phyloP scores from a whole-genome alignment of 1,140 invertebrate species.

The Hypsibius dujardini region DNA sequence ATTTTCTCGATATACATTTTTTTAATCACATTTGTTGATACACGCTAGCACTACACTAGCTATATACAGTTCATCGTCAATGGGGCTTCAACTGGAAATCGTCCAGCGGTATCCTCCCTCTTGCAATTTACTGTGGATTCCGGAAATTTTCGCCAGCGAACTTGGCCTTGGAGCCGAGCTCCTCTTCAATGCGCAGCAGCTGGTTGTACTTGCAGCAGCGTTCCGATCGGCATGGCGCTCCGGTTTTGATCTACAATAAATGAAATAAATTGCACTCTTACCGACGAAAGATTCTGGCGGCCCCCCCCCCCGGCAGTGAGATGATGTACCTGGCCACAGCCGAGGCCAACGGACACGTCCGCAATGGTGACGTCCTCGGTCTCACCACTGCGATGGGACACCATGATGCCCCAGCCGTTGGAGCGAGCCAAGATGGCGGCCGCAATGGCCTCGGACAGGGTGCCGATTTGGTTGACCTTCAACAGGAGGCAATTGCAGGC shows the following conservation, averaged over 20 bases:
- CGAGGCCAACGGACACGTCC: conserved; percentile 24
- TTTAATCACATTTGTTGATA: too few species aligned
- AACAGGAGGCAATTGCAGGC: conserved; percentile 10
- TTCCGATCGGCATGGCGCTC: conserved; percentile 41
- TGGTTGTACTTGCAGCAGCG: conserved; percentile 43
- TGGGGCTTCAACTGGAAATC: too few species aligned
- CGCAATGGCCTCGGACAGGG: conserved; percentile 10
- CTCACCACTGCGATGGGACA: conserved; percentile 23
- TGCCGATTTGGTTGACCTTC: conserved; percentile 13
- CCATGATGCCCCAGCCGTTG: conserved; percentile 13
- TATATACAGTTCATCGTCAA: too few species aligned
- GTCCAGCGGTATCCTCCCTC: too few species aligned
- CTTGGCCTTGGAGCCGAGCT: conserved; percentile 36
- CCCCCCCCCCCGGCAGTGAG: too few species aligned
- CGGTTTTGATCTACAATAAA: conserved; percentile 38
- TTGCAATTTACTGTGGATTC: not conserved
- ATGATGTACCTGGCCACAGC: conserved; percentile 18
- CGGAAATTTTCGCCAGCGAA: conserved; percentile 33
- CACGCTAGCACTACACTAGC: too few species aligned
- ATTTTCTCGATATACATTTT: too few species aligned
- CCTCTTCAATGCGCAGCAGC: conserved; percentile 41
- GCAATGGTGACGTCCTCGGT: conserved; percentile 27
- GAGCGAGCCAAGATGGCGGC: conserved; percentile 14
- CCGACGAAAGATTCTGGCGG: too few species aligned
- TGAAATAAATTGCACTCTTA: too few species aligned